Evolutionary conservation across 2,113 vertebrate species (phyloP).

Genomic region (Ibidorhyncha struthersii): DNA sequence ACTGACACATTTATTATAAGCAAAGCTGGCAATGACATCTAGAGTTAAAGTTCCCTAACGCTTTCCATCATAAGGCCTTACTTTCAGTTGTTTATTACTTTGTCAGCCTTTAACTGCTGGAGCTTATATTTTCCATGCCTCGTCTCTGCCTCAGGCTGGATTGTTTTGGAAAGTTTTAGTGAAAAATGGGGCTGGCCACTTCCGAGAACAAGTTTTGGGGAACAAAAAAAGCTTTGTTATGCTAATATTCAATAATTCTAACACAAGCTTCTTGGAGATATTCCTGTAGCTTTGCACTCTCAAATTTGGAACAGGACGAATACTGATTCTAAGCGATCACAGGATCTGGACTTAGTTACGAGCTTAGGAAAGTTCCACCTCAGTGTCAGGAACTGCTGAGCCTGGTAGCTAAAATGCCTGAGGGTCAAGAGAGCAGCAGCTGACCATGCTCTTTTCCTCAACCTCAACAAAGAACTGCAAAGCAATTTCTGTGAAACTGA

Average conservation of each 20-base stretch:
- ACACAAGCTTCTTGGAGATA: neutral
- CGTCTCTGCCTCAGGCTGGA: neutral
- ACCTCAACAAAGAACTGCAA: neutral
- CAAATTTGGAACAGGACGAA: neutral
- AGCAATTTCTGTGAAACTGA: neutral
- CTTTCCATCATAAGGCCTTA: slow-evolving; percentile 33
- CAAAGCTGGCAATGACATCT: slow-evolving; percentile 52
- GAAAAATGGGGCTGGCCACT: slow-evolving; percentile 11
- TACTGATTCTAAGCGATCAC: neutral
- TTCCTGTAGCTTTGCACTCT: neutral
- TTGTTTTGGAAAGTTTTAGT: slow-evolving; percentile 32
- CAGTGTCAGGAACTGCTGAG: neutral
- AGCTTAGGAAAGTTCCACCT: neutral
- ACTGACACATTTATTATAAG: slow-evolving; percentile 57
- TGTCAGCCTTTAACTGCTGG: slow-evolving; percentile 21
- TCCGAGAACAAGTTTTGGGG: neutral
- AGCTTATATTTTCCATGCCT: slow-evolving; percentile 19
- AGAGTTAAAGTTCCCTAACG: slow-evolving; percentile 28
- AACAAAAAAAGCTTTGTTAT: neutral
- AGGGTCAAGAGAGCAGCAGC: neutral
- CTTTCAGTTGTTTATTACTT: slow-evolving; percentile 52
- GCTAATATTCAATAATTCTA: neutral
- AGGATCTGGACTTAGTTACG: neutral
- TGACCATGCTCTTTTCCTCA: neutral
- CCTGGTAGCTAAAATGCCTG: neutral